Conservation (phyloP, 2,113 vertebrate species). For the Boulengeromyrus knoepffleri region DNA sequence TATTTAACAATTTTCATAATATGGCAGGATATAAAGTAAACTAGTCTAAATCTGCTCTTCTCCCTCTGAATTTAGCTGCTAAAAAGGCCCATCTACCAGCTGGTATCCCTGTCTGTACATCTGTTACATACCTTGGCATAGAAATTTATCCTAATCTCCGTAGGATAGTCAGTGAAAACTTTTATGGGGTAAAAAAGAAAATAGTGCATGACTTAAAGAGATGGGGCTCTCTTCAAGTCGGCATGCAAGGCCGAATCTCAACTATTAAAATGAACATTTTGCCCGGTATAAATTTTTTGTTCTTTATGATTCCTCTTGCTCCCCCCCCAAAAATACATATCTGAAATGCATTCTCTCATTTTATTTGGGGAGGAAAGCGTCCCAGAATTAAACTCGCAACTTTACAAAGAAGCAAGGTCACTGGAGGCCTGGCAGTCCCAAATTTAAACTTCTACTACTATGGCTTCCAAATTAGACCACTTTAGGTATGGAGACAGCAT, state of each 20-base stretch:
- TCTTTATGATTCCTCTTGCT: neutral
- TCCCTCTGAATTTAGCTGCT: no score
- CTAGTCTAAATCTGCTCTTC: no score
- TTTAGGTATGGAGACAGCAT: no score
- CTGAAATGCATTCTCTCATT: neutral
- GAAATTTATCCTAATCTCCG: no score
- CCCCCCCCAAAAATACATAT: neutral
- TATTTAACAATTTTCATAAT: neutral
- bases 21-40: neutral
- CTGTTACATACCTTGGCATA: no score
- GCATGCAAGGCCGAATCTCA: neutral
- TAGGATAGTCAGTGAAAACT: no score
- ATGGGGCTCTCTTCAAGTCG: neutral
- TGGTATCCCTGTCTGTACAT: no score
- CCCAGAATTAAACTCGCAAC: neutral
- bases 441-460: neutral
- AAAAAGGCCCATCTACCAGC: no score
- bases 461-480: no score
- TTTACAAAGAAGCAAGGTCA: neutral
- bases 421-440: neutral
- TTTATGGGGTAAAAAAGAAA: neutral
- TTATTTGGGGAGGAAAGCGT: neutral
- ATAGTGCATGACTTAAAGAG: neutral
- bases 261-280: neutral
- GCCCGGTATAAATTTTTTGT: neutral